Percentiles rank a stretch among this genome's conserved stretches.
Evolutionary conservation across 2,113 vertebrate genomes (phyloP).

Genomic region (Cephalopholis sonnerati): DNA sequence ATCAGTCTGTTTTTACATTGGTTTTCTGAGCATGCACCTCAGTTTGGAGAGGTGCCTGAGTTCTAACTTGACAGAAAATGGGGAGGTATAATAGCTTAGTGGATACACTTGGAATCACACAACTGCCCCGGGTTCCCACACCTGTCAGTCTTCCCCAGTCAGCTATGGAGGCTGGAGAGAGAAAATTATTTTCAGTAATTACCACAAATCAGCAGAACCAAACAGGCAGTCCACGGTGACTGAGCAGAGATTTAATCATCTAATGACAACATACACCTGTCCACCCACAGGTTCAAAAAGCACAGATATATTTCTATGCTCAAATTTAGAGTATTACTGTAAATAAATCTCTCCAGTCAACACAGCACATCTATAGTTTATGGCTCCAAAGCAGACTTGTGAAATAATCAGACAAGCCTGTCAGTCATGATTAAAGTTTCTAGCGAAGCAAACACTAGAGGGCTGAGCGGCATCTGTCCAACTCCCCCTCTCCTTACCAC

Average conservation of each 20-base stretch:
- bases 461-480: slow-evolving; percentile 1
- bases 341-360: not conserved
- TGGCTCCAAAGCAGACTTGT: not conserved
- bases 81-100: slow-evolving; percentile 19
- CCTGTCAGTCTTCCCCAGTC: slow-evolving; percentile 43
- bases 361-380: not conserved
- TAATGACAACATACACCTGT: slow-evolving; percentile 27
- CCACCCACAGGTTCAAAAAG: not conserved
- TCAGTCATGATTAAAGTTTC: slow-evolving; percentile 32
- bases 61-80: slow-evolving; percentile 18
- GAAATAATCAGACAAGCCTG: slow-evolving; percentile 27
- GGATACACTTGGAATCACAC: slow-evolving; percentile 32
- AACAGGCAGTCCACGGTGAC: slow-evolving; percentile 16
- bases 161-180: not conserved
- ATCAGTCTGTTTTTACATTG: slow-evolving; percentile 2
- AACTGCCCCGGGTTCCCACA: slow-evolving; percentile 26
- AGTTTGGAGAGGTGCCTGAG: not conserved
- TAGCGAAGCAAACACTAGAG: not conserved
- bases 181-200: slow-evolving; percentile 35
- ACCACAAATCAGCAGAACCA: slow-evolving; percentile 26
- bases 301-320: not conserved
- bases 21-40: slow-evolving; percentile 9
- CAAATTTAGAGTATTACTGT: not conserved
- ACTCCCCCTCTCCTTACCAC: not conserved
- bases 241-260: slow-evolving; percentile 9